These are phyloP conservation scores for Yoshiicerus persimilis DNA, from an alignment of 1,140 invertebrate genomes.

Conservation along the genomic window DNA sequence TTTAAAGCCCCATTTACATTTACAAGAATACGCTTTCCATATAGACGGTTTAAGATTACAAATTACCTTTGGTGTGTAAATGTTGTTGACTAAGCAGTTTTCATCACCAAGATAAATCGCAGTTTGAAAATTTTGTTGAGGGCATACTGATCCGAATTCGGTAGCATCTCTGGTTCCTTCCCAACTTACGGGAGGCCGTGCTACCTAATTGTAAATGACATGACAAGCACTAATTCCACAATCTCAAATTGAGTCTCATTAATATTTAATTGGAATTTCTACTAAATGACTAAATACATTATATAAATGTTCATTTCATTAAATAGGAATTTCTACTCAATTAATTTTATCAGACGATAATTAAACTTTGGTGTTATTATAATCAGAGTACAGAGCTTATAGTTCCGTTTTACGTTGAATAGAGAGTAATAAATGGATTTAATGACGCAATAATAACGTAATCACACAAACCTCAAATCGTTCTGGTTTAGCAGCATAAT, in stretches of 20 bases:
- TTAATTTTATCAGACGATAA: not conserved
- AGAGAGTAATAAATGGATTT: not conserved
- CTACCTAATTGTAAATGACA: not conserved
- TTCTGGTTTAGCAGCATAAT: not conserved
- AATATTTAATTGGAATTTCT: too few relatives aligned
- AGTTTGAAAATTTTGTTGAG: not conserved
- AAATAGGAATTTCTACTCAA: not conserved
- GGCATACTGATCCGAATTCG: not conserved
- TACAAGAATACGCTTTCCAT: too few relatives aligned
- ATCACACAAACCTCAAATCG: slow-evolving; percentile 11
- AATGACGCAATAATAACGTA: not conserved
- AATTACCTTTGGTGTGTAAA: not conserved
- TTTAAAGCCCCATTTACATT: too few relatives aligned
- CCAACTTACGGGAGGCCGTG: not conserved
- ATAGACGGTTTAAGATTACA: not conserved
- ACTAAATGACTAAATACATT: too few relatives aligned
- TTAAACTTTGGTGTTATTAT: not conserved
- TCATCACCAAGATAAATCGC: not conserved
- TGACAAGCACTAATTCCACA: not conserved
- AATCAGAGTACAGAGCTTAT: not conserved
- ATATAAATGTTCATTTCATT: too few relatives aligned
- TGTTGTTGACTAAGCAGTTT: not conserved
- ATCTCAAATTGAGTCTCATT: not conserved
- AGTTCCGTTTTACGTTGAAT: not conserved
- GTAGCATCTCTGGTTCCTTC: not conserved